These are phyloP conservation scores for Berghia stephanieae DNA, from an alignment of 1,140 invertebrate genomes.

Conservation along the genomic window DNA sequence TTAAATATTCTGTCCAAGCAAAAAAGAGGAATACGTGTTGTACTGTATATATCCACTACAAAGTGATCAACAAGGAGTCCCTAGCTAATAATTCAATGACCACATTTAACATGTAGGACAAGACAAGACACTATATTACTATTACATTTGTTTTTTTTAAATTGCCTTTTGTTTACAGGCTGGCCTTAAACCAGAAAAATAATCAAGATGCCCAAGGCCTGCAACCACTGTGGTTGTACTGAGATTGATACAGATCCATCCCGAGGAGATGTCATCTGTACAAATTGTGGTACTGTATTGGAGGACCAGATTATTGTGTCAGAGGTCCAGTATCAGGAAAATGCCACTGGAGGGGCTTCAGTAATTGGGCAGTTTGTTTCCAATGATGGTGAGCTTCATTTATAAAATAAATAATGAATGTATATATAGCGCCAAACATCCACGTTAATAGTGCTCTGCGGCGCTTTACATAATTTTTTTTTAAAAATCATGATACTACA, in stretches of 20 bases:
- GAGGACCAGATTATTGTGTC: conserved; percentile 97
- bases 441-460: background rate
- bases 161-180: too few relatives aligned
- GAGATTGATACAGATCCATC: conserved; percentile 92
- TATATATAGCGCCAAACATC: background rate
- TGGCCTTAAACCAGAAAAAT: too few relatives aligned
- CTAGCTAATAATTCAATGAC: too few relatives aligned
- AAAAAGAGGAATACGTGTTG: too few relatives aligned
- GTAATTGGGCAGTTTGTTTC: conserved; percentile 93
- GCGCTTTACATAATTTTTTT: background rate
- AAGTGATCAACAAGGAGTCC: too few relatives aligned
- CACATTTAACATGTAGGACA: too few relatives aligned
- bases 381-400: conserved; percentile 77
- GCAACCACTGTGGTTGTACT: conserved; percentile 92
- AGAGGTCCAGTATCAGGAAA: conserved; percentile 95
- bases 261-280: conserved; percentile 95
- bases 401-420: background rate
- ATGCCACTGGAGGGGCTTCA: conserved; percentile 84
- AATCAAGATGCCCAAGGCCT: conserved; percentile 69
- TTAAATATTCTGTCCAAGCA: too few relatives aligned
- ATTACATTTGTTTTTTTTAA: too few relatives aligned
- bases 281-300: conserved; percentile 92
- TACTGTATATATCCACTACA: too few relatives aligned
- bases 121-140: too few relatives aligned
- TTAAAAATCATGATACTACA: background rate